phyloP scores from a whole-genome alignment of 2,888 invertebrate species.

The Notodonta dromedarius region DNA sequence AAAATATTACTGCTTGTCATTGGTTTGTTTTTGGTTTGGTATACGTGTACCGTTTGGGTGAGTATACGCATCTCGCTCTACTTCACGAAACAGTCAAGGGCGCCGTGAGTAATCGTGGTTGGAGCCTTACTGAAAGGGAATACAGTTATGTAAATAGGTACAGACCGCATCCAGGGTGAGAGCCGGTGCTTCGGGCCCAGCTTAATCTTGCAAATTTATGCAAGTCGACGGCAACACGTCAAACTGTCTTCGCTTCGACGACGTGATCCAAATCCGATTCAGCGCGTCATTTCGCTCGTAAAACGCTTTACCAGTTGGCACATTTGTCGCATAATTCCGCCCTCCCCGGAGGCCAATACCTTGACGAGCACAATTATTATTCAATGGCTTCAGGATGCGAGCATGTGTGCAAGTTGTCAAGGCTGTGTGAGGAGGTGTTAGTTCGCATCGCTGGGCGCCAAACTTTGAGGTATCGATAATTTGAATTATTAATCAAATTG shows the following conservation, averaged over 20 bases:
- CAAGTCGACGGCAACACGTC: constrained; percentile 79
- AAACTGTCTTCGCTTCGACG: constrained; percentile 74
- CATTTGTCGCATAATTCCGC: constrained; percentile 76
- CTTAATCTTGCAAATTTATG: constrained; percentile 83
- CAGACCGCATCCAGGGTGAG: constrained; percentile 57
- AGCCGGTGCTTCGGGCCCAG: constrained; percentile 51
- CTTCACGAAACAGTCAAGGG: constrained; percentile 20
- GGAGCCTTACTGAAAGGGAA: constrained; percentile 52
- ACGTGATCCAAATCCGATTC: constrained; percentile 82
- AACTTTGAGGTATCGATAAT: constrained; percentile 18
- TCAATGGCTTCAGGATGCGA: constrained; percentile 58
- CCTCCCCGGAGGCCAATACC: constrained; percentile 60
- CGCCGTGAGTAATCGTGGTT: constrained; percentile 43
- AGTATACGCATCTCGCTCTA: constrained; percentile 6
- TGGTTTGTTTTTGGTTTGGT: too few species aligned
- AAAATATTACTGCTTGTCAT: too few species aligned
- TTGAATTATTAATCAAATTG: constrained; percentile 11
- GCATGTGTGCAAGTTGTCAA: constrained; percentile 32
- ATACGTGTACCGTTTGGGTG: too few species aligned
- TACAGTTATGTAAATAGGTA: constrained; percentile 73
- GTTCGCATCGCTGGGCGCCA: not conserved
- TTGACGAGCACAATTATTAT: constrained; percentile 60
- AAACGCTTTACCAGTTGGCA: constrained; percentile 78
- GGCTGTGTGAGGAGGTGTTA: not conserved
- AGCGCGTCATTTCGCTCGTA: constrained; percentile 73